Conservation (phyloP, 2,113 vertebrate species). For the Micromys minutus region DNA sequence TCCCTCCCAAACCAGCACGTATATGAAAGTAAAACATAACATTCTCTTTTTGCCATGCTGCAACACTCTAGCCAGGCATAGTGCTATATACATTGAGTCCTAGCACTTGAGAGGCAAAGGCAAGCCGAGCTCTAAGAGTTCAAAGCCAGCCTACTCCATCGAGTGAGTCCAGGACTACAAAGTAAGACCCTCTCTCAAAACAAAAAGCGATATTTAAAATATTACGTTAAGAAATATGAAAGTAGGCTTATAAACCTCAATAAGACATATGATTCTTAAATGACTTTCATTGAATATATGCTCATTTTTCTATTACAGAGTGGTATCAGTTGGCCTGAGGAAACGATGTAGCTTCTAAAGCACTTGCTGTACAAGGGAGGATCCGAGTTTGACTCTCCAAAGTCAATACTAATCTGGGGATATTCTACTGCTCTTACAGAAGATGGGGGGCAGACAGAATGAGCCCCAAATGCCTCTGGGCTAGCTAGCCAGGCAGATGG, state of each 20-base stretch:
- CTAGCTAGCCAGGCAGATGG: not conserved
- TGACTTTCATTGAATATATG: not conserved
- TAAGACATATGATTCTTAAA: constrained; percentile 14
- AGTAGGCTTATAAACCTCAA: not conserved
- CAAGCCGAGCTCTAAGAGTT: not conserved
- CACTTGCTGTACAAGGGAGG: not conserved
- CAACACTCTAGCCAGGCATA: not conserved
- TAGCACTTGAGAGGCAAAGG: not conserved
- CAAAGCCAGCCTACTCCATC: not conserved
- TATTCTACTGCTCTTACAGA: too few species aligned
- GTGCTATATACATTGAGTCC: not conserved
- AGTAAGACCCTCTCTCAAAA: not conserved
- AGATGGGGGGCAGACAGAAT: not conserved
- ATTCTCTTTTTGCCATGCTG: not conserved
- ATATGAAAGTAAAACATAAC: not conserved
- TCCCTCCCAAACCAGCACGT: not conserved
- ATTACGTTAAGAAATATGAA: constrained; percentile 30
- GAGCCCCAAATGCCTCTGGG: not conserved
- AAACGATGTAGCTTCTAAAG: not conserved
- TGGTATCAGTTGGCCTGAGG: not conserved
- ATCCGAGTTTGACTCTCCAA: not conserved
- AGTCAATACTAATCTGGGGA: not conserved
- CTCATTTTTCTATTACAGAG: not conserved
- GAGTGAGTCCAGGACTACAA: too few species aligned
- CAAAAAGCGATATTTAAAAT: not conserved